Evolutionary conservation across 2,113 vertebrate species (phyloP).

Genomic region (Paraplagusia blochii): DNA sequence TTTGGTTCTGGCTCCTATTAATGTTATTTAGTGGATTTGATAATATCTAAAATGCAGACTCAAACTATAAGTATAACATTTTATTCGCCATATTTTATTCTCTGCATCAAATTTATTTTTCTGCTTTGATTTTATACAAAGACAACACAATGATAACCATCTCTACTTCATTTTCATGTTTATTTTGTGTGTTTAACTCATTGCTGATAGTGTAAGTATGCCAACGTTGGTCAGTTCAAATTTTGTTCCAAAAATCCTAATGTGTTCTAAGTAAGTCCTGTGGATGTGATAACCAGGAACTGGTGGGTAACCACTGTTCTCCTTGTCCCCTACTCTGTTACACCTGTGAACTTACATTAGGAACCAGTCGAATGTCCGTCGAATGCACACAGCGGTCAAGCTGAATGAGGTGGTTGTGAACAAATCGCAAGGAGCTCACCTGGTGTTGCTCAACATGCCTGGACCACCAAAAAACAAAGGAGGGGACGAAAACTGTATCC

Average conservation of each 20-base stretch:
- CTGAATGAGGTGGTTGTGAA: conserved; percentile 89
- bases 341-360: conserved; percentile 58
- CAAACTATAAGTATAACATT: no score
- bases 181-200: no score
- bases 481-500: conserved; percentile 98
- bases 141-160: not conserved
- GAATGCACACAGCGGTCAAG: conserved; percentile 96
- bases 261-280: no score
- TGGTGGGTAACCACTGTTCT: not conserved
- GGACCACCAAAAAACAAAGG: conserved; percentile 88
- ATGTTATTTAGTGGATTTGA: no score
- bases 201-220: no score
- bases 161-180: not conserved
- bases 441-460: conserved; percentile 96
- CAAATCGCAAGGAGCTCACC: conserved; percentile 89
- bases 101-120: no score
- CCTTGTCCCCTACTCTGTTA: not conserved
- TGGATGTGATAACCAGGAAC: not conserved
- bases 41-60: no score
- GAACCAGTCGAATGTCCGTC: conserved; percentile 93
- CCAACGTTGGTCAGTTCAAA: no score
- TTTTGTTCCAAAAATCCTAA: no score
- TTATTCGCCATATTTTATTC: no score
- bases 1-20: no score
- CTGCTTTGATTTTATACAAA: not conserved